Percentiles rank a stretch among this genome's conserved stretches.
Conservation (phyloP, 2,797 vertebrate species). For the Gila robusta region DNA sequence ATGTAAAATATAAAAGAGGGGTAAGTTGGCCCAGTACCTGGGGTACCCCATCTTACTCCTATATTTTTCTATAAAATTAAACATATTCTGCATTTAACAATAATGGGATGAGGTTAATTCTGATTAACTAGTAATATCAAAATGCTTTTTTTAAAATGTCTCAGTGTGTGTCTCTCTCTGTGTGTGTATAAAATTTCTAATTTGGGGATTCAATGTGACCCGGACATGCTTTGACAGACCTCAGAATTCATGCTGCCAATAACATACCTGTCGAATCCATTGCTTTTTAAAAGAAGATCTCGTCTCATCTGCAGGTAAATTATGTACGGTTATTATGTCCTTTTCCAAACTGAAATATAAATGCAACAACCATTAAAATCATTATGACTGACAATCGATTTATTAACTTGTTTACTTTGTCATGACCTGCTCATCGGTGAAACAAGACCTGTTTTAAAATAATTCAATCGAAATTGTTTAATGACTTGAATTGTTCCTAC, state of each 20-base stretch:
- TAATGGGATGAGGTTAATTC: neutral
- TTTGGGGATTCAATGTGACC: neutral
- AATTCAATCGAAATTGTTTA: neutral
- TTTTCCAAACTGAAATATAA: neutral
- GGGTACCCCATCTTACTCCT: neutral
- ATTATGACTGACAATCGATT: neutral
- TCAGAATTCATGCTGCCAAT: neutral
- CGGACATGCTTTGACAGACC: neutral
- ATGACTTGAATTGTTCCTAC: conserved; percentile 3
- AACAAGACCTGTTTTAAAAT: neutral
- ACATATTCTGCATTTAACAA: neutral
- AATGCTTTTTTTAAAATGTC: neutral
- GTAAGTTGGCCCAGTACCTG: neutral
- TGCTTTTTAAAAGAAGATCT: neutral
- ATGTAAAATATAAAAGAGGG: neutral
- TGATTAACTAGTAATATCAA: neutral
- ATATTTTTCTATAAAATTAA: neutral
- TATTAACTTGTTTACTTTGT: neutral
- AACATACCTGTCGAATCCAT: conserved; percentile 44
- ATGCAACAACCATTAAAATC: neutral
- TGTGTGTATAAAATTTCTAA: neutral
- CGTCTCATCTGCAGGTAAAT: neutral
- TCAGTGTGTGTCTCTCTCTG: neutral
- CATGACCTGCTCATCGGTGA: neutral
- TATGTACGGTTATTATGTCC: neutral